A percentile compares a stretch with the other conserved stretches of the same genome.
phyloP scores from a whole-genome alignment of 2,888 invertebrate genomes.

The Mythimna lalbum region DNA sequence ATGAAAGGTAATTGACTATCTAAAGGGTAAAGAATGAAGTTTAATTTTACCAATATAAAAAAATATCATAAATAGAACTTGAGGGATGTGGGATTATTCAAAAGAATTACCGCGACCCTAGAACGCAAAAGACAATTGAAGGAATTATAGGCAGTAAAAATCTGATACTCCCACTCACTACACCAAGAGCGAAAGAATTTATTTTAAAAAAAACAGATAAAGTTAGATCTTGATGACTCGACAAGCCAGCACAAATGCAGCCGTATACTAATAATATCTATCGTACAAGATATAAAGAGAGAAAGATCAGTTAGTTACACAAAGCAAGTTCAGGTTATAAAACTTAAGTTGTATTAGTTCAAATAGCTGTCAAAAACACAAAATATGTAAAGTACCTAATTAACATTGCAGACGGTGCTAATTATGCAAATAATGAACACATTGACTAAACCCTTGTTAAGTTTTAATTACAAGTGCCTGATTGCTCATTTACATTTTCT shows the following conservation, averaged over 20 bases:
- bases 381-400: constrained; percentile 5
- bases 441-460: constrained; percentile 13
- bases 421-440: constrained; percentile 26
- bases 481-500: constrained; percentile 16
- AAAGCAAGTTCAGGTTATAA: background rate
- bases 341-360: background rate
- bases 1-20: background rate
- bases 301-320: too few species aligned
- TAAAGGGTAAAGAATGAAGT: background rate
- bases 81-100: too few species aligned
- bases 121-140: too few species aligned
- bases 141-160: too few species aligned
- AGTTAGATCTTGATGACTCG: too few species aligned
- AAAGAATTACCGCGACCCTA: too few species aligned
- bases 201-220: too few species aligned
- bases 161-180: too few species aligned
- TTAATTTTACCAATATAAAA: background rate
- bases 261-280: too few species aligned
- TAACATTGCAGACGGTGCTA: constrained; percentile 24
- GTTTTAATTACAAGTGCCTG: constrained; percentile 21
- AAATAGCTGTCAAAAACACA: background rate
- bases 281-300: too few species aligned
- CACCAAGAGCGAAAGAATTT: too few species aligned
- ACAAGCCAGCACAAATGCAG: too few species aligned
- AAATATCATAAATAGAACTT: background rate